Evolutionary conservation across 2,797 vertebrate species (phyloP).

Genomic region (Cirrhinus mrigala): DNA sequence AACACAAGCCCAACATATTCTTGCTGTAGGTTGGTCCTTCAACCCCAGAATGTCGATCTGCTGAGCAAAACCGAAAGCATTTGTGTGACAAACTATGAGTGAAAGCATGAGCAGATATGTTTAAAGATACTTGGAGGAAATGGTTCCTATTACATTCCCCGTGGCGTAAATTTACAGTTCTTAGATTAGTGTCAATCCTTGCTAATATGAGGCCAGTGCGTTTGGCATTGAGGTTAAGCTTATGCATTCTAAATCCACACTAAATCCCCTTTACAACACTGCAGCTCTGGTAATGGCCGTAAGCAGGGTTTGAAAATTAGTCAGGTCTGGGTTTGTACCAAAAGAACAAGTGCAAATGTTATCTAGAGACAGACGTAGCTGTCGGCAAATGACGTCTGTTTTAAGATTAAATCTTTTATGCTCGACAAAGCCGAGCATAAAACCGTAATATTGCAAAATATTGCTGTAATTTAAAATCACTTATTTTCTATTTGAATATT

Average conservation of each 20-base stretch:
- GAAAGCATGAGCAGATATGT: background rate
- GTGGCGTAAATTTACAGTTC: background rate
- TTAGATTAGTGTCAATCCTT: background rate
- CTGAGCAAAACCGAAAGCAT: background rate
- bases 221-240: slow-evolving; percentile 33
- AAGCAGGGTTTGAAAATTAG: background rate
- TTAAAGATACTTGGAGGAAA: slow-evolving; percentile 1
- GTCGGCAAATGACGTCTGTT: background rate
- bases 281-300: slow-evolving; percentile 4
- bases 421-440: background rate
- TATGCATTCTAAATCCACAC: slow-evolving; percentile 12
- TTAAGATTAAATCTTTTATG: background rate
- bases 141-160: background rate
- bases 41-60: slow-evolving; percentile 1
- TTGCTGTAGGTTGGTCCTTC: background rate
- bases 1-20: slow-evolving; percentile 18
- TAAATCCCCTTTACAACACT: slow-evolving; percentile 12
- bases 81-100: background rate
- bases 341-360: background rate
- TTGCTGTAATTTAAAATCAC: background rate
- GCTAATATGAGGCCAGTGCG: slow-evolving; percentile 15
- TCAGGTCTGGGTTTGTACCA: background rate
- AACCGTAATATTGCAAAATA: background rate
- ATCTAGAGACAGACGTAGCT: background rate
- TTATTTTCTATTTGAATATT: background rate